A percentile compares a stretch with the other conserved stretches of the same genome.
Conservation (phyloP, 2,113 vertebrate species). For the Pao palembangensis region DNA sequence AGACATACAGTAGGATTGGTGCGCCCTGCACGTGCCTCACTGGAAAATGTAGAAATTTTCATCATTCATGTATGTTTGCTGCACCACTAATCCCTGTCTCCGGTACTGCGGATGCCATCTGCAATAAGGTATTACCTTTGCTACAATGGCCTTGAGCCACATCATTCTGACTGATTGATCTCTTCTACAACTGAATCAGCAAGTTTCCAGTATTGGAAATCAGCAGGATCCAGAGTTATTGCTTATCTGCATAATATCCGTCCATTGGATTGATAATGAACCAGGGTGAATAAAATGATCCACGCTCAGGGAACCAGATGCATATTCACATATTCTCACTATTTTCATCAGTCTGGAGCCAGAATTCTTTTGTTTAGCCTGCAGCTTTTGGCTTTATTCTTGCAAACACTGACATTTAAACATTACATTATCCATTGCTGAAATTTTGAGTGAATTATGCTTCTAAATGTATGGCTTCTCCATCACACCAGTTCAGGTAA, state of each 20-base stretch:
- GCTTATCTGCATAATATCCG: conserved; percentile 34
- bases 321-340: conserved; percentile 4
- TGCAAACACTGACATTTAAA: too few species aligned
- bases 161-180: conserved; percentile 45
- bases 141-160: conserved; percentile 19
- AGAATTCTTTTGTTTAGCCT: too few species aligned
- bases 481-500: too few species aligned
- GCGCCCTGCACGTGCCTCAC: too few species aligned
- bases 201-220: conserved; percentile 43
- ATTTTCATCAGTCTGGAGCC: background rate
- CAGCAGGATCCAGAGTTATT: conserved; percentile 32
- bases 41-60: background rate
- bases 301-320: conserved; percentile 11
- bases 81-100: conserved; percentile 9
- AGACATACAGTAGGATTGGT: too few species aligned
- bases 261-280: conserved; percentile 27
- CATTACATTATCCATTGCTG: too few species aligned
- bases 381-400: too few species aligned
- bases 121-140: conserved; percentile 37
- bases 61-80: conserved; percentile 16
- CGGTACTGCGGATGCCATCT: conserved; percentile 23
- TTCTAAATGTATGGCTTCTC: too few species aligned
- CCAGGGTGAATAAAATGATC: conserved; percentile 3
- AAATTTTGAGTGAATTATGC: too few species aligned
- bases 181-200: conserved; percentile 48